These are phyloP conservation scores for Zophobas atratus DNA, from an alignment of 1,140 invertebrate genomes.

Conservation along the genomic window DNA sequence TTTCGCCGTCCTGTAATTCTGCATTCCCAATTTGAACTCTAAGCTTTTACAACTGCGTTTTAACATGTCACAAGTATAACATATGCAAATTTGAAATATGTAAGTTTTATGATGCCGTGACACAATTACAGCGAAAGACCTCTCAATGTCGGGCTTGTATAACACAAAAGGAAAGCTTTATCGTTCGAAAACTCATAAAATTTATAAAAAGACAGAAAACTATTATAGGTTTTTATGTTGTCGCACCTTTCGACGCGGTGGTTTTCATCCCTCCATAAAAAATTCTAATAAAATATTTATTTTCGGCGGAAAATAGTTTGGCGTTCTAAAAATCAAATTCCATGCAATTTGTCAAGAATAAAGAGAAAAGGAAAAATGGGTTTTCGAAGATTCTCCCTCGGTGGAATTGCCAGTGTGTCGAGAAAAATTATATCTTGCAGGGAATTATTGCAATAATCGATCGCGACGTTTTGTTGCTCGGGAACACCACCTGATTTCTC, in stretches of 20 bases:
- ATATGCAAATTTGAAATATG: slow-evolving; percentile 37
- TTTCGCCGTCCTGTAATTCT: slow-evolving; percentile 25
- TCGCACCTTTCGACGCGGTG: slow-evolving; percentile 8
- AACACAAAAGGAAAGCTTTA: background rate
- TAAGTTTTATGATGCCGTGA: slow-evolving; percentile 10
- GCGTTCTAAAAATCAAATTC: slow-evolving; percentile 11
- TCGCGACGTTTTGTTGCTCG: slow-evolving; percentile 1
- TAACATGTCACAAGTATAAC: slow-evolving; percentile 35
- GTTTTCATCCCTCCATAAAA: slow-evolving; percentile 20
- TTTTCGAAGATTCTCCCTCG: background rate
- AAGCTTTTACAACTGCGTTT: slow-evolving; percentile 36
- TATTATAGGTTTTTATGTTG: slow-evolving; percentile 21
- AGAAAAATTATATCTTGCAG: slow-evolving; percentile 29
- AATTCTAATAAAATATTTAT: slow-evolving; percentile 29
- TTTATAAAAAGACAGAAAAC: background rate
- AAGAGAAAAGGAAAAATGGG: slow-evolving; percentile 16
- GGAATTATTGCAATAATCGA: slow-evolving; percentile 35
- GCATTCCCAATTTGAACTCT: slow-evolving; percentile 36
- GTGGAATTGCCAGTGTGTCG: slow-evolving; percentile 14
- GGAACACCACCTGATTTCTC: slow-evolving; percentile 10
- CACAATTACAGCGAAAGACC: slow-evolving; percentile 23
- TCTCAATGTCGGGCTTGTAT: background rate
- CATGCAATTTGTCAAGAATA: slow-evolving; percentile 33
- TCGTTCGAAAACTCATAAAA: background rate
- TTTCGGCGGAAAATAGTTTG: slow-evolving; percentile 8